Percentiles rank a stretch among this genome's conserved stretches.
Conservation (phyloP, 2,797 vertebrate genomes). For the Streptopelia turtur region DNA sequence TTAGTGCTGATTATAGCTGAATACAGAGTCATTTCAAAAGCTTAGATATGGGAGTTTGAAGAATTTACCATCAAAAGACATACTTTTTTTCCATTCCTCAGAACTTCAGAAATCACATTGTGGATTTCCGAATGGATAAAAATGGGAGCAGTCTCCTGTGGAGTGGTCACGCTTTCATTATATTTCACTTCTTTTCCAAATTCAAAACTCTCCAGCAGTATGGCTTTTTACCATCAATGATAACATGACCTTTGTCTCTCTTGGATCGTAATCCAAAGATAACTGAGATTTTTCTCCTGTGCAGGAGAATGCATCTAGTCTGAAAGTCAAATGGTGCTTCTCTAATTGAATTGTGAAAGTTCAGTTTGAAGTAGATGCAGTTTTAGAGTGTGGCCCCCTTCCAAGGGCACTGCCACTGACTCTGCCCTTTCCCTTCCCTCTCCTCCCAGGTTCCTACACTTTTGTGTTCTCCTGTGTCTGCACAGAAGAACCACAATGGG, state of each 20-base stretch:
- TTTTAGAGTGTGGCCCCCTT: neutral
- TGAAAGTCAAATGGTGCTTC: neutral
- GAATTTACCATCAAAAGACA: neutral
- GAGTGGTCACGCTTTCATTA: neutral
- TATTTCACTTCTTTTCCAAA: neutral
- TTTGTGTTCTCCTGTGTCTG: neutral
- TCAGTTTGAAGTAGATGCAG: neutral
- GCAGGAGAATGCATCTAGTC: neutral
- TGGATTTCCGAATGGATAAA: neutral
- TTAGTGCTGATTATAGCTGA: conserved; percentile 38
- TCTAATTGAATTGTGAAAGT: neutral
- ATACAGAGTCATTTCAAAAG: conserved; percentile 25
- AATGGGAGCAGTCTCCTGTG: neutral
- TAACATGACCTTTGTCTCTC: neutral
- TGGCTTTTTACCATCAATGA: neutral
- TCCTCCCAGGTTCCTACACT: neutral
- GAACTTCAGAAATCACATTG: neutral
- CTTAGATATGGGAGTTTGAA: neutral
- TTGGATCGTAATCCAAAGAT: neutral
- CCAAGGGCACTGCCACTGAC: neutral
- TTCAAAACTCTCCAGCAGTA: neutral
- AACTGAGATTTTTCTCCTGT: neutral
- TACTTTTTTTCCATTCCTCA: neutral
- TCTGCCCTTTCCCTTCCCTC: neutral
- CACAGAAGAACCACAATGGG: neutral